phyloP scores from a whole-genome alignment of 2,113 vertebrate species.

The Alexandromys fortis region DNA sequence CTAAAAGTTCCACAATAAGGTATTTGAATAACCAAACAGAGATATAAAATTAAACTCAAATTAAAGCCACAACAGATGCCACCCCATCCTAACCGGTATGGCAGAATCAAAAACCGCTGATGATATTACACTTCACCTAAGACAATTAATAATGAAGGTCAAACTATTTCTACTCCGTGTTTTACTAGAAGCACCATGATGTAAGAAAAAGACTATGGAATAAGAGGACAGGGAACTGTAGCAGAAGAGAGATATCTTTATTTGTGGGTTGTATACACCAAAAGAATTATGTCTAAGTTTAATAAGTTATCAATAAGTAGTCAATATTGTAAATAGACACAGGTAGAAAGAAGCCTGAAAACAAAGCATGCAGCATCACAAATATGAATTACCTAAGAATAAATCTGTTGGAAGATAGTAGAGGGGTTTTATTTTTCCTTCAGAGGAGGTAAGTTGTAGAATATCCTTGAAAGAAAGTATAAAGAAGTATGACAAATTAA shows the following conservation, averaged over 20 bases:
- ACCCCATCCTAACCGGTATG: not conserved
- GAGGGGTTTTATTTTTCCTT: not conserved
- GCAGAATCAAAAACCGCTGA: not conserved
- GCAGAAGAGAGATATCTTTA: not conserved
- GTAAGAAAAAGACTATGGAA: not conserved
- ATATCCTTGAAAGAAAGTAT: not conserved
- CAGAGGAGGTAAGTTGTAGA: too few relatives aligned
- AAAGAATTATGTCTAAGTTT: not conserved
- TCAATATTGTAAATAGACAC: not conserved
- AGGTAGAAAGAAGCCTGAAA: not conserved
- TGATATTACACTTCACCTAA: not conserved
- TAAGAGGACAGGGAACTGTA: not conserved
- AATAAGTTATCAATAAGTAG: not conserved
- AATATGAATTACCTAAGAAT: not conserved
- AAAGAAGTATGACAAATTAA: not conserved
- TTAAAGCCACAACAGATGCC: not conserved
- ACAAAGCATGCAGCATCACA: not conserved
- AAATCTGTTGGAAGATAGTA: not conserved
- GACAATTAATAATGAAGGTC: not conserved
- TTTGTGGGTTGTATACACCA: not conserved
- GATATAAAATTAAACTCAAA: not conserved
- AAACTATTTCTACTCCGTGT: not conserved
- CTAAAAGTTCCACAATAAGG: not conserved
- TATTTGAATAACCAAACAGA: not conserved
- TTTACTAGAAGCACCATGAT: not conserved